Base-by-base conservation (phyloP, 2,888 invertebrate genomes). In the Strigamia maritima region DNA sequence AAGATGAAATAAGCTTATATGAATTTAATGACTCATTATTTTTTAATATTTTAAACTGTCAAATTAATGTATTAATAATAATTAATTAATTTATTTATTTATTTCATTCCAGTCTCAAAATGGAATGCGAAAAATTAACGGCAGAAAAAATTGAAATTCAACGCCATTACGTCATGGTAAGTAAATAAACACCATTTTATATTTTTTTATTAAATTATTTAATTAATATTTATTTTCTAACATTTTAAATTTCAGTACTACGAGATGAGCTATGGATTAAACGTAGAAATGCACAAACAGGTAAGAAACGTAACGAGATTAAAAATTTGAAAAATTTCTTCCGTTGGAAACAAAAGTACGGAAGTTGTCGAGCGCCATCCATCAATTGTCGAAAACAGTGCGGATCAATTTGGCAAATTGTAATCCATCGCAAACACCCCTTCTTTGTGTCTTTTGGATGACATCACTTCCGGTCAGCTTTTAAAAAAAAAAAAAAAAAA, bases 261-360 rank as follows among this genome's bases (percentile, higher is more conserved):
- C 88, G 96, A 96, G 90, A 95, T 96, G 95, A 95, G 95, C 79
- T 95, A 95, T 88, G 95, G 95, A 84, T 90, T 96, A 84, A 95
- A 95, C 89, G 94, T 94, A 84, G 96, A 97, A 89, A 94, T 96
- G 93, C 94, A 95, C 88, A 96, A 96, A 90, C 95, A 95, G 91
- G 93, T 93, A 88, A 89, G 88, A 1, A 24, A 76, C 19, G 49
- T 49, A 12, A 19, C n/a, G 31, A 31, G 6, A 31, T 31, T 31
- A 31, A 31, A 31, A 31, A 31, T 4, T 31, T 31, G 31, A n/a
- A n/a, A n/a, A n/a, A n/a, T 31, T 31, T 2, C 6, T 31, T 31
- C 31, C 3, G 31, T 31, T 31, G 31, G 31, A 31, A 31, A n/a
- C n/a, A n/a, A n/a, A 31, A 31, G 3, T 31, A 31, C 31, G 31